phyloP scores from a whole-genome alignment of 2,888 invertebrate genomes.

The Alloscopus bannaensis region DNA sequence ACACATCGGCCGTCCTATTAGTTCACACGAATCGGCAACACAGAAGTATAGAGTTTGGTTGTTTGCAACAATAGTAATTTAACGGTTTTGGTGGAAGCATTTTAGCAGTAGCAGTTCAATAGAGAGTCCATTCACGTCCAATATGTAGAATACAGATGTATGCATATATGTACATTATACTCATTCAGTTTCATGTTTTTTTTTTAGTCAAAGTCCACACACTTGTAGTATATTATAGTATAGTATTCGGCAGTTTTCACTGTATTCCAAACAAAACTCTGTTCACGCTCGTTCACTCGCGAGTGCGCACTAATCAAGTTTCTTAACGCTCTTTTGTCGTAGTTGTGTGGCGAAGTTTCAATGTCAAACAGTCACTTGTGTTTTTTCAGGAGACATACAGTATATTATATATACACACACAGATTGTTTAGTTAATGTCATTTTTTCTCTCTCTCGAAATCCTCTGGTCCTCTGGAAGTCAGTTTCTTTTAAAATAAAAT shows the following conservation, averaged over 20 bases:
- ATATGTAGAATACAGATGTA: slow-evolving; percentile 18
- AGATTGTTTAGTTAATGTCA: slow-evolving; percentile 36
- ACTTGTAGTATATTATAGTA: neutral
- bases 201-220: slow-evolving; percentile 11
- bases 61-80: slow-evolving; percentile 43
- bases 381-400: slow-evolving; percentile 33
- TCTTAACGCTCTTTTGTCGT: neutral
- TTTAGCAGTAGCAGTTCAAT: slow-evolving; percentile 28
- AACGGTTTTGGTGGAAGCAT: too few species aligned
- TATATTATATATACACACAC: slow-evolving; percentile 36
- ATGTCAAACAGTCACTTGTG: slow-evolving; percentile 45
- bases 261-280: neutral
- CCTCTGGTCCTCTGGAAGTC: slow-evolving; percentile 55
- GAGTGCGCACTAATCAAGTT: neutral
- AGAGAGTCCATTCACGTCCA: slow-evolving; percentile 49
- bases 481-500: slow-evolving; percentile 31
- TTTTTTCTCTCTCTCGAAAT: too few species aligned
- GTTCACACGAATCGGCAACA: slow-evolving; percentile 13
- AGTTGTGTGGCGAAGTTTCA: neutral
- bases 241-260: slow-evolving; percentile 18
- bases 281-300: slow-evolving; percentile 13
- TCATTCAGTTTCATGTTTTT: slow-evolving; percentile 1
- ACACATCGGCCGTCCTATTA: slow-evolving; percentile 6
- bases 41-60: slow-evolving; percentile 17
- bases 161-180: neutral